Conservation (phyloP, 2,888 invertebrate species). For the Agrochola circellaris region DNA sequence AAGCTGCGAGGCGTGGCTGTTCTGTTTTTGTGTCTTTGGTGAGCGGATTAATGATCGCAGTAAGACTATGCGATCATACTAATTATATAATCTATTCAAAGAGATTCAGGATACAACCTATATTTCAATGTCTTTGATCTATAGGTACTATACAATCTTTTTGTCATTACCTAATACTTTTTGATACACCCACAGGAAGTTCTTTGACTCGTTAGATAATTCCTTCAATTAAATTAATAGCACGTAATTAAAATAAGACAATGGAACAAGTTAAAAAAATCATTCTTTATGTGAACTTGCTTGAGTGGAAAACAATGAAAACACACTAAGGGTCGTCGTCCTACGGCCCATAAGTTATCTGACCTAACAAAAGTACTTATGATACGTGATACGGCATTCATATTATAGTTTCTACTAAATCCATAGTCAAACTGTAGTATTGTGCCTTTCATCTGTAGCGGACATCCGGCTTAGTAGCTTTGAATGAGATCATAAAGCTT, state of each 20-base stretch:
- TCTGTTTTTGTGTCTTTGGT: not conserved
- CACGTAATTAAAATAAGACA: slow-evolving; percentile 12
- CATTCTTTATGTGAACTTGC: not conserved
- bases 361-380: not conserved
- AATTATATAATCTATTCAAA: not conserved
- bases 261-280: not conserved
- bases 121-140: too few species aligned
- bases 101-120: too few species aligned
- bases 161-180: not conserved
- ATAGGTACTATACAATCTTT: not conserved
- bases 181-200: slow-evolving; percentile 15
- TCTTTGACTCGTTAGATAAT: not conserved
- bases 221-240: slow-evolving; percentile 6
- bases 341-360: slow-evolving; percentile 15
- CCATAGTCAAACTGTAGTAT: slow-evolving; percentile 36
- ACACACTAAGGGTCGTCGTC: not conserved
- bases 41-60: not conserved
- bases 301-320: not conserved
- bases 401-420: slow-evolving; percentile 29
- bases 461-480: slow-evolving; percentile 62
- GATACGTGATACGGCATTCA: slow-evolving; percentile 57
- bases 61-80: not conserved
- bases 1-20: not conserved
- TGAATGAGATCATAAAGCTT: slow-evolving; percentile 45
- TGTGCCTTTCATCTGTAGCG: slow-evolving; percentile 46